Base-by-base conservation (phyloP, 1,140 invertebrate genomes). In the Ceratosolen solmsi region DNA sequence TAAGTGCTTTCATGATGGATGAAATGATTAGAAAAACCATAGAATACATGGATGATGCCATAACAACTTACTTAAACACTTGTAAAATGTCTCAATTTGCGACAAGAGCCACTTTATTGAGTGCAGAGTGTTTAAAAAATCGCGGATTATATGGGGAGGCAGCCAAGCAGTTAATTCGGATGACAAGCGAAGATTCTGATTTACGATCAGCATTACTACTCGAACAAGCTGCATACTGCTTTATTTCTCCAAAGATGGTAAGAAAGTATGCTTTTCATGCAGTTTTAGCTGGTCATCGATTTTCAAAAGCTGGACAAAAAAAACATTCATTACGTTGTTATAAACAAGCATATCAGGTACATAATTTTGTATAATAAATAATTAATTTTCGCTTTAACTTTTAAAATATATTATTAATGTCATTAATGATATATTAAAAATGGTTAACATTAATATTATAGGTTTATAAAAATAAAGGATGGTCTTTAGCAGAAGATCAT, bases 181-280 rank as follows among this genome's bases (percentile, higher is more conserved):
- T 99, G 95, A 98, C 97, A 2, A 97, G 96, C 84, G 98, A 99
- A 92, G 98, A 98, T 90, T 97, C 96, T 25, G 97, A 98, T 92
- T 90, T 98, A 68, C 93, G 97, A 46, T 98, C 97, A 85, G 98
- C 98, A 13, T 91, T 99, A 80, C 92, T 99, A 71, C 91, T 99
- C 22, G 98, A 99, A 92, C 98, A 99, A 91, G 98, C 98, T 0
- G 96, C 98, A 0, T 96, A 98, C 88, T 98, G 97, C 89, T 99
- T 98, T 88, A 92, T 99, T 36, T 94, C 94, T 60, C 93, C 94
- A 2, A 93, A 94, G 22, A 96, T 97, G 95, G 94, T 96, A 82
- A 93, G 98, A 68, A 99, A 99, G 90, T 99, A 98, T 90, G 96
- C 98, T n/a, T 99, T 99, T 89, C 97, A 99, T 87, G 96, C 98